Evolutionary conservation across 2,113 vertebrate genomes (phyloP).

Genomic region (Probosciger aterrimus): DNA sequence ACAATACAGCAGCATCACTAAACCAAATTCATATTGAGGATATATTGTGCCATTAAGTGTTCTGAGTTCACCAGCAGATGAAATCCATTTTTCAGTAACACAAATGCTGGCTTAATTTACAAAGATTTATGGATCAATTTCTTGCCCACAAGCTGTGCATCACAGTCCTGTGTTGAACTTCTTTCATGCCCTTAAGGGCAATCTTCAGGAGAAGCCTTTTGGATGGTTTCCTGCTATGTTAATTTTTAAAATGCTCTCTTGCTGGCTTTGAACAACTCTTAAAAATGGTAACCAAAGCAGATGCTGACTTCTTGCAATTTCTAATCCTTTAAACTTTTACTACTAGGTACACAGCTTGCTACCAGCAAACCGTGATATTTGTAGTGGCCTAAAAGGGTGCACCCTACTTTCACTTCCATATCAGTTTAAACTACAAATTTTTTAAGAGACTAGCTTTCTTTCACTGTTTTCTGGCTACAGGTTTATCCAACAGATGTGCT

Average conservation of each 20-base stretch:
- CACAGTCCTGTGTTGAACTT: background rate
- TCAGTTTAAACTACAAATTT: background rate
- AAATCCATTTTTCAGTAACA: constrained; percentile 24
- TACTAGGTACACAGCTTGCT: background rate
- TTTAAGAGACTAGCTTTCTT: background rate
- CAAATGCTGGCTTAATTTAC: constrained; percentile 8
- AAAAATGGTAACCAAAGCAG: background rate
- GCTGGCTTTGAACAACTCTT: background rate
- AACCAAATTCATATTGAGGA: background rate
- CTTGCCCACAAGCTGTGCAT: background rate
- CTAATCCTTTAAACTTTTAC: background rate
- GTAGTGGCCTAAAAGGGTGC: background rate
- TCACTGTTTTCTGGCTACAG: background rate
- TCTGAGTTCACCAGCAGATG: background rate
- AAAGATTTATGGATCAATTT: constrained; percentile 46
- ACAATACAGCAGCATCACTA: background rate
- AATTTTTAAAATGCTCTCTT: background rate
- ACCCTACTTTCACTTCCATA: background rate
- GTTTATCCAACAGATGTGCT: background rate
- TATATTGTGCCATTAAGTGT: background rate
- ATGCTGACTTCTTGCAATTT: background rate
- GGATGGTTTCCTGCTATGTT: background rate
- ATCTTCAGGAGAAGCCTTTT: background rate
- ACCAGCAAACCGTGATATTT: background rate
- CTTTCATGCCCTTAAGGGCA: background rate